These are phyloP conservation scores for Drosophila trapezifrons DNA, from an alignment of 1,140 invertebrate species.

Conservation along the genomic window DNA sequence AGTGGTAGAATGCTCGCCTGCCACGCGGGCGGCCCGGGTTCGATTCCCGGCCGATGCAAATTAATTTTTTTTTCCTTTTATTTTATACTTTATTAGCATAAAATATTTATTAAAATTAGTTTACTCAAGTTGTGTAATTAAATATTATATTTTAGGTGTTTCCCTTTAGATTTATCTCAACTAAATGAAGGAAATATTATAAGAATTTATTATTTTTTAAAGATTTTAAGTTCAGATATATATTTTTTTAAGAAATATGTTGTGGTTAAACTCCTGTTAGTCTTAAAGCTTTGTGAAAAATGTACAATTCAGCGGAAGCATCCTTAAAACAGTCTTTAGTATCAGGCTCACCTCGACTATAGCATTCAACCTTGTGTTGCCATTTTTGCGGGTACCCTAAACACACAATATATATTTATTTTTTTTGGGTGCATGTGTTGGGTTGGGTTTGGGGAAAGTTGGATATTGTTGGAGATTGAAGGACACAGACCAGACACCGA, in stretches of 20 bases:
- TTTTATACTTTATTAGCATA: no score
- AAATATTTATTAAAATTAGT: neutral
- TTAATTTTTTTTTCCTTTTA: neutral
- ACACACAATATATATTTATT: constrained; percentile 24
- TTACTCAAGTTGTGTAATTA: neutral
- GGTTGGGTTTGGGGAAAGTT: constrained; percentile 12
- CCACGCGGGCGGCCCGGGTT: constrained; percentile 94
- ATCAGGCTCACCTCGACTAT: constrained; percentile 78
- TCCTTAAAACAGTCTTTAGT: constrained; percentile 18
- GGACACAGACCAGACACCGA: constrained; percentile 65
- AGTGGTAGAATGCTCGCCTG: constrained; percentile 91
- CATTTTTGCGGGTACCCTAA: constrained; percentile 80
- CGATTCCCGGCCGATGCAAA: constrained; percentile 93
- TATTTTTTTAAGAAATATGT: neutral
- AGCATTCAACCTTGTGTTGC: constrained; percentile 75
- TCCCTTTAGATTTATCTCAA: no score
- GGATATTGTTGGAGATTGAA: constrained; percentile 28
- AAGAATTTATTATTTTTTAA: no score
- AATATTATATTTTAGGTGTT: neutral
- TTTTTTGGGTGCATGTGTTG: constrained; percentile 44
- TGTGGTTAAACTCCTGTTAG: constrained; percentile 1
- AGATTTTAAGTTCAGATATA: neutral
- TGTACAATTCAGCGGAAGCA: constrained; percentile 42
- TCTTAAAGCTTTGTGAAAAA: constrained; percentile 24
- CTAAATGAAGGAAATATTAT: no score